Evolutionary conservation across 2,113 vertebrate species (phyloP).

Genomic region (Elanoides forficatus): DNA sequence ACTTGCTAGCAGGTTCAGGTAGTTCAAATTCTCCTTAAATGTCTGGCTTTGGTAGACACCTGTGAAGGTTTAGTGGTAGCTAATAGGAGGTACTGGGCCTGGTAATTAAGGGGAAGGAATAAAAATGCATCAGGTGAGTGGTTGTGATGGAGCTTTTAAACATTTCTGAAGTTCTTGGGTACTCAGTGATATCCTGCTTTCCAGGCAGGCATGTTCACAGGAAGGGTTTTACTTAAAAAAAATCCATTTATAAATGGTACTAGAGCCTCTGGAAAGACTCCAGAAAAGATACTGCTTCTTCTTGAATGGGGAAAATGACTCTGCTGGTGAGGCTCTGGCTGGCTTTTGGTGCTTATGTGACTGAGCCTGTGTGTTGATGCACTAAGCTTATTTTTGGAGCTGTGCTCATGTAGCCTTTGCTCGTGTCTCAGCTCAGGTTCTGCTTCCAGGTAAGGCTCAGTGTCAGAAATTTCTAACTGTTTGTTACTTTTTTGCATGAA

Average conservation of each 20-base stretch:
- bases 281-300: not conserved
- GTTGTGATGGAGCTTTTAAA: not conserved
- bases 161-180: not conserved
- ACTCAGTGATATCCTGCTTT: not conserved
- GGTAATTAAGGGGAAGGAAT: not conserved
- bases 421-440: not conserved
- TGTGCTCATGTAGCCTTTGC: not conserved
- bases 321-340: not conserved
- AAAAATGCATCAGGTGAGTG: not conserved
- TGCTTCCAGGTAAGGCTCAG: not conserved
- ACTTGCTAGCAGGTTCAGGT: not conserved
- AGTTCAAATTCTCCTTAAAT: not conserved
- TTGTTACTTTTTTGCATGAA: not conserved
- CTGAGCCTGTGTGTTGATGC: not conserved
- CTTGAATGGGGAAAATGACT: not conserved
- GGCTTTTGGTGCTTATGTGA: not conserved
- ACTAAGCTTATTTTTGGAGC: not conserved
- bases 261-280: not conserved
- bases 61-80: not conserved
- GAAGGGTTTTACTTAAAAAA: not conserved
- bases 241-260: not conserved
- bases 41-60: not conserved
- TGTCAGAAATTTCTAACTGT: not conserved
- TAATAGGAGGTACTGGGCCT: not conserved
- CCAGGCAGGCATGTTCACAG: not conserved